These are phyloP conservation scores for Eucidaris tribuloides DNA, from an alignment of 35 echinoderm and acorn worm genomes.

Conservation along the genomic window DNA sequence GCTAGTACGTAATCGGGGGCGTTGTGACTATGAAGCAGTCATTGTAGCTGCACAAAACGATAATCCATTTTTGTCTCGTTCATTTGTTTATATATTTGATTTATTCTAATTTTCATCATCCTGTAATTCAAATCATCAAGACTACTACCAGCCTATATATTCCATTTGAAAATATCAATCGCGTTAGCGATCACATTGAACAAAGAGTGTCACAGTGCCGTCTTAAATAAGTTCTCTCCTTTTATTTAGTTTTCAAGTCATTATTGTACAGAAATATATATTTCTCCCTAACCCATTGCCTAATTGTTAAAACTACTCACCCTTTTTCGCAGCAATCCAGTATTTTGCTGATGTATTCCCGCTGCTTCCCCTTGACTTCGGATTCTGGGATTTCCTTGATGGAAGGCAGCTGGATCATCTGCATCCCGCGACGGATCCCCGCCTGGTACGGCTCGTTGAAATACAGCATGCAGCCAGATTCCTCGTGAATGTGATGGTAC, in stretches of 20 bases:
- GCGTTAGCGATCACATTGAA: too few species aligned
- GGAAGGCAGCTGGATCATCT: constrained; percentile 39
- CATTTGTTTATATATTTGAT: too few species aligned
- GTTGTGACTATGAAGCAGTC: neutral
- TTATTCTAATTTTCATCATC: too few species aligned
- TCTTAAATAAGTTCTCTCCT: too few species aligned
- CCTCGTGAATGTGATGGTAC: constrained; percentile 11
- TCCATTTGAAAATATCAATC: too few species aligned
- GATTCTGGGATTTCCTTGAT: constrained; percentile 24
- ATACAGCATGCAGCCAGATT: constrained; percentile 43
- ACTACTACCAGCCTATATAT: too few species aligned
- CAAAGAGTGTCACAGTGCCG: too few species aligned
- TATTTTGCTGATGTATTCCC: constrained; percentile 17
- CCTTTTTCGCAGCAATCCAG: constrained; percentile 46
- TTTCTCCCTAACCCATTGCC: too few species aligned
- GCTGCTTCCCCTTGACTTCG: constrained; percentile 18
- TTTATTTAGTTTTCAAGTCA: too few species aligned
- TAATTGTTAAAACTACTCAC: constrained; percentile 39
- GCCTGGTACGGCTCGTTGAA: constrained; percentile 39
- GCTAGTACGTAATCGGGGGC: neutral
- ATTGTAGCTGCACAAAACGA: neutral
- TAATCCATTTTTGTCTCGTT: too few species aligned
- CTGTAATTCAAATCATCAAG: too few species aligned
- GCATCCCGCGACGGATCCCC: constrained; percentile 33
- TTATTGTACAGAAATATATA: too few species aligned